Conservation (phyloP, 1,140 invertebrate species). For the Vanessa atalanta region DNA sequence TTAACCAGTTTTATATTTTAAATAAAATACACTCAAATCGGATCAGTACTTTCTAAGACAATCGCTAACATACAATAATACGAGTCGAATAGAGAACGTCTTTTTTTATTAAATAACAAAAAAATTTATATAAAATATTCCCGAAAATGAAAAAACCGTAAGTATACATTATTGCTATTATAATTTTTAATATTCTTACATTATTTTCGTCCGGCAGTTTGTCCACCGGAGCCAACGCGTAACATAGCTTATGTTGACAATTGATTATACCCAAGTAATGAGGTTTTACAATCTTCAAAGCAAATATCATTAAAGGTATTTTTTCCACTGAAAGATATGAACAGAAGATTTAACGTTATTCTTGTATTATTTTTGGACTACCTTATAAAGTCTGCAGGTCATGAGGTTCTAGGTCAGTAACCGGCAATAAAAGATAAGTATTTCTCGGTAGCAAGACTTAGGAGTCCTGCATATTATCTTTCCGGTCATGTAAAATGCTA, state of each 20-base stretch:
- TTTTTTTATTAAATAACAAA: too few relatives aligned
- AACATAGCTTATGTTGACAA: constrained; percentile 47
- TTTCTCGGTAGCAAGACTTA: too few relatives aligned
- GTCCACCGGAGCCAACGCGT: constrained; percentile 51
- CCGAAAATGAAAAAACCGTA: constrained; percentile 23
- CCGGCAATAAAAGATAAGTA: background rate
- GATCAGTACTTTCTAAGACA: too few relatives aligned
- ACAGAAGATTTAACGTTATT: background rate
- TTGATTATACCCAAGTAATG: constrained; percentile 58
- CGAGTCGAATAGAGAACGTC: too few relatives aligned
- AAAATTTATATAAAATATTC: too few relatives aligned
- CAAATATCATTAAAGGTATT: constrained; percentile 43
- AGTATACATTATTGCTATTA: background rate
- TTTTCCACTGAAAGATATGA: constrained; percentile 40
- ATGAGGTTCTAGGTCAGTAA: background rate
- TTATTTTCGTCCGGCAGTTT: constrained; percentile 47
- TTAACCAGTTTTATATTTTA: too few relatives aligned
- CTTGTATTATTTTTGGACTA: too few relatives aligned
- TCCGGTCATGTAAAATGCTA: too few relatives aligned
- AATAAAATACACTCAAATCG: too few relatives aligned
- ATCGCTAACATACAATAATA: too few relatives aligned
- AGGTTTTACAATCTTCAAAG: constrained; percentile 53
- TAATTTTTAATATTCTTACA: constrained; percentile 37
- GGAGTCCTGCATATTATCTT: too few relatives aligned
- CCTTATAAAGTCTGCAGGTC: background rate